Conservation (phyloP, 1,140 invertebrate genomes). For the Rhysida immarginata region DNA sequence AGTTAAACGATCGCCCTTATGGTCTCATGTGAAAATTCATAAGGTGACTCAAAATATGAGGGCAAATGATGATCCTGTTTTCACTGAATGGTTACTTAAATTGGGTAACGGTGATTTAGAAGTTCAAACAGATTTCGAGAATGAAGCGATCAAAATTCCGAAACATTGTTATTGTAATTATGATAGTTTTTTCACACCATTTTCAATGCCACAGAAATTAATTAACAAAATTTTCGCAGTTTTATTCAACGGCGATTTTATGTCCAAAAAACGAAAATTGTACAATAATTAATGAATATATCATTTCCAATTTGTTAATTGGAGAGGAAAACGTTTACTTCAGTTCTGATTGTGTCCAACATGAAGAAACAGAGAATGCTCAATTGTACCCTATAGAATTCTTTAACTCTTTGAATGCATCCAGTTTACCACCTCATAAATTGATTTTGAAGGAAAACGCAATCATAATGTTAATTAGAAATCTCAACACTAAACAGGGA, state of each 20-base stretch:
- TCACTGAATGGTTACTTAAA: too few relatives aligned
- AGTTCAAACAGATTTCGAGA: neutral
- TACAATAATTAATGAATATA: neutral
- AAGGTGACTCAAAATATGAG: too few relatives aligned
- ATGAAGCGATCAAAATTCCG: too few relatives aligned
- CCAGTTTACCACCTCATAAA: neutral
- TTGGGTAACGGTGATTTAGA: too few relatives aligned
- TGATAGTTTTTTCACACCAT: too few relatives aligned
- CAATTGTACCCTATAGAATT: neutral
- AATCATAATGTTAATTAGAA: neutral
- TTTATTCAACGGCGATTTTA: neutral
- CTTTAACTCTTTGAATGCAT: neutral
- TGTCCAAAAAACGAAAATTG: neutral
- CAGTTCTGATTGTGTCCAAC: neutral
- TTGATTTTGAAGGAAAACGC: neutral
- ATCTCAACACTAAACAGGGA: neutral
- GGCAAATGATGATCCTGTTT: too few relatives aligned
- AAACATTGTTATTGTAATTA: too few relatives aligned
- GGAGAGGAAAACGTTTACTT: neutral
- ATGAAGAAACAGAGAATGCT: neutral
- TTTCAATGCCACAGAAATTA: too few relatives aligned
- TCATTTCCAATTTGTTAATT: neutral
- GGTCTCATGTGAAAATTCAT: too few relatives aligned
- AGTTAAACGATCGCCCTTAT: too few relatives aligned
- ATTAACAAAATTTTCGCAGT: neutral